These are phyloP conservation scores for Druon quercuslanigerum DNA, from an alignment of 1,140 invertebrate species.

Conservation along the genomic window DNA sequence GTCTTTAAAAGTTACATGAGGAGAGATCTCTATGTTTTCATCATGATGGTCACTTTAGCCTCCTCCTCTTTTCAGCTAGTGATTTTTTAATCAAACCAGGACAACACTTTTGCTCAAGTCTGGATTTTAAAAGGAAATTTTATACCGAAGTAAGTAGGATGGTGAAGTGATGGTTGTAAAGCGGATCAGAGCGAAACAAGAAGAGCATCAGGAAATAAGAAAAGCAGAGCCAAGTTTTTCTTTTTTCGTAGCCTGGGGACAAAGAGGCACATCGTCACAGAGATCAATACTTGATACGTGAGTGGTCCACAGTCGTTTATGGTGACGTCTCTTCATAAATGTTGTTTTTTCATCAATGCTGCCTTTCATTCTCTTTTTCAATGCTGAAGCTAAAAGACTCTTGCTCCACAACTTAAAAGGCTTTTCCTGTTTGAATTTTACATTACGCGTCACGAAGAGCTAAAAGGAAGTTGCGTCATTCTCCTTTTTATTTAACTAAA, in stretches of 20 bases:
- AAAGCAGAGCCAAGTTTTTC: neutral
- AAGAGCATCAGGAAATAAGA: neutral
- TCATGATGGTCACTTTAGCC: neutral
- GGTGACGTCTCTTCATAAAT: neutral
- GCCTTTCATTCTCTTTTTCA: neutral
- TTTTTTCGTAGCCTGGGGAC: neutral
- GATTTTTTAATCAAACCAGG: constrained; percentile 10
- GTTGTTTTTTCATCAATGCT: neutral
- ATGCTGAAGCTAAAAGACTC: neutral
- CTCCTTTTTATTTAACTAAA: neutral
- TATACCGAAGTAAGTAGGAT: neutral
- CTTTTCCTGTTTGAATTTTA: neutral
- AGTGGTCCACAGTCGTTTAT: neutral
- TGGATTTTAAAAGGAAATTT: constrained; percentile 3
- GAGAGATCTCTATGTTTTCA: neutral
- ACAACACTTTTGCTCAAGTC: neutral
- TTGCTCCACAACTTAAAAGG: neutral
- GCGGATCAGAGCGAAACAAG: constrained; percentile 3
- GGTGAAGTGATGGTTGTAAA: neutral
- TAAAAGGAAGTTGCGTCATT: neutral
- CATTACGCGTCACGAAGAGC: neutral
- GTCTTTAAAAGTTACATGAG: neutral
- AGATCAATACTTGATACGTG: constrained; percentile 49
- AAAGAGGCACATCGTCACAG: constrained; percentile 37
- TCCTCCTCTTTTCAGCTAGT: neutral